A percentile compares a stretch with the other conserved stretches of the same genome.
Conservation (phyloP, 2,888 invertebrate species). For the Rhagonycha lutea region DNA sequence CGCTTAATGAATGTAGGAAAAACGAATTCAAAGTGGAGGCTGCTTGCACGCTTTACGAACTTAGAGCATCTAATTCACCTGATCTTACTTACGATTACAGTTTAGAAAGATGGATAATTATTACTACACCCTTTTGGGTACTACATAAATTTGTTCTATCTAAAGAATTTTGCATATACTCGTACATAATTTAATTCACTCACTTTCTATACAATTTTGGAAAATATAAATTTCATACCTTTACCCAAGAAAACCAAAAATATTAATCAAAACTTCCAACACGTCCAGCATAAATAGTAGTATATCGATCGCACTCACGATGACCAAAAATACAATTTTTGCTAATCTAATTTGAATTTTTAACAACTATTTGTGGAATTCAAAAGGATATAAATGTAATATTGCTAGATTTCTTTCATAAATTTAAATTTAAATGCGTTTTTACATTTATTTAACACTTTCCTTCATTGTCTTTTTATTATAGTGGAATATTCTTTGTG, state of each 20-base stretch:
- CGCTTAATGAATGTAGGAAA: constrained; percentile 22
- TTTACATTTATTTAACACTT: background rate
- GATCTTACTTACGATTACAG: constrained; percentile 27
- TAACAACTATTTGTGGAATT: no score
- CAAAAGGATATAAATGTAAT: no score
- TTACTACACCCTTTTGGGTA: constrained; percentile 18
- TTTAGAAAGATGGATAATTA: constrained; percentile 27
- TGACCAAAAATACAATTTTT: no score
- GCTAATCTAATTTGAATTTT: no score
- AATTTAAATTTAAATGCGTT: constrained; percentile 7
- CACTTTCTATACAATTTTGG: background rate
- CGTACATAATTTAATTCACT: background rate
- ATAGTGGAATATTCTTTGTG: constrained; percentile 14
- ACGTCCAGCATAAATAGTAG: no score
- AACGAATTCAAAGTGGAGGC: constrained; percentile 18
- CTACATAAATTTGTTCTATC: constrained; percentile 15
- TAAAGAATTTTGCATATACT: constrained; percentile 11
- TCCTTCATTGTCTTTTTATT: constrained; percentile 4
- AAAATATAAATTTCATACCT: no score
- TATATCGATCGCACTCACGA: no score
- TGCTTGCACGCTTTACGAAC: constrained; percentile 23
- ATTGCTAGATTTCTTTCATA: background rate
- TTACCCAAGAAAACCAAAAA: no score
- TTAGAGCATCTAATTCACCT: constrained; percentile 24
- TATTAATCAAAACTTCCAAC: no score